These are phyloP conservation scores for Lottia scabra DNA, from an alignment of 2,888 invertebrate genomes.

Conservation along the genomic window DNA sequence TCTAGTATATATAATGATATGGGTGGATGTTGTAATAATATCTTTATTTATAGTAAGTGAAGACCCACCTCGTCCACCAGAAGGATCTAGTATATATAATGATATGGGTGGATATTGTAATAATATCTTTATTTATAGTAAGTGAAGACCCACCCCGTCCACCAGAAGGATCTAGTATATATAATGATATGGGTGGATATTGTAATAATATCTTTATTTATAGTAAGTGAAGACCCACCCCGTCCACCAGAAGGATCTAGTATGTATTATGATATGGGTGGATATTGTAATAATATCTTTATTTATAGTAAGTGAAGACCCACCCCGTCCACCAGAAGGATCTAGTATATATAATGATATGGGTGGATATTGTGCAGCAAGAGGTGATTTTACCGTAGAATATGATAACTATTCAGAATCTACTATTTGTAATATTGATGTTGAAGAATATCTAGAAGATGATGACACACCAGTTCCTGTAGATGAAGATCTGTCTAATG, in stretches of 20 bases:
- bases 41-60: too few relatives aligned
- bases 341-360: conserved; percentile 64
- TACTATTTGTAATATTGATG: conserved; percentile 72
- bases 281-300: conserved; percentile 74
- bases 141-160: too few relatives aligned
- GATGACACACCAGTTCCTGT: conserved; percentile 15
- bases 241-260: conserved; percentile 64
- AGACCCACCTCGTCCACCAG: too few relatives aligned
- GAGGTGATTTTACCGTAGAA: conserved; percentile 88
- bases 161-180: too few relatives aligned
- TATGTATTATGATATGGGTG: conserved; percentile 72
- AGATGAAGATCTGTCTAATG: too few relatives aligned
- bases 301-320: conserved; percentile 73
- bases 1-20: too few relatives aligned
- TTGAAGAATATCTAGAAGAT: conserved; percentile 46
- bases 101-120: too few relatives aligned
- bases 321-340: conserved; percentile 74
- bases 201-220: too few relatives aligned
- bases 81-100: too few relatives aligned
- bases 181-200: too few relatives aligned
- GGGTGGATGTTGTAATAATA: too few relatives aligned
- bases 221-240: conserved; percentile 78
- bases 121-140: too few relatives aligned
- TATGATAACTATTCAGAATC: conserved; percentile 86
- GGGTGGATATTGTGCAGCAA: conserved; percentile 85